Conservation (phyloP, 1,140 invertebrate species). For the Ganaspis sp. region DNA sequence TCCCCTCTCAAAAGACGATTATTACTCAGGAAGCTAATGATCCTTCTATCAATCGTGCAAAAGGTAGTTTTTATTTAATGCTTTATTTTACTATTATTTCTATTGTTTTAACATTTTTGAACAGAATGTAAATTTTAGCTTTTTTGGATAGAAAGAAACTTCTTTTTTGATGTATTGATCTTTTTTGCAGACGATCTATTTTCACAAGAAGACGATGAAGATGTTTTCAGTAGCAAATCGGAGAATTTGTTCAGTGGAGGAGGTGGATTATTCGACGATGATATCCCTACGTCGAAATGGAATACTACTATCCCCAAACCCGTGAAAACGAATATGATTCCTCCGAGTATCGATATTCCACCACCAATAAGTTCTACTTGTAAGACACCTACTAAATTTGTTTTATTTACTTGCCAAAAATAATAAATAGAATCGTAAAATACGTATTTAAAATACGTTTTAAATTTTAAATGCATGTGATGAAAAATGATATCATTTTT, state of each 20-base stretch:
- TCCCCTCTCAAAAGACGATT: constrained; percentile 60
- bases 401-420: background rate
- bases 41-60: constrained; percentile 62
- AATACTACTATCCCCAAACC: constrained; percentile 56
- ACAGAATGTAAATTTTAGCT: no score
- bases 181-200: constrained; percentile 65
- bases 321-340: constrained; percentile 68
- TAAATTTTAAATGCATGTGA: no score
- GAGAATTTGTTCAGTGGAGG: constrained; percentile 60
- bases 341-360: constrained; percentile 69
- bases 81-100: background rate
- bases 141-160: background rate
- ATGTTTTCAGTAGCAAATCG: constrained; percentile 55
- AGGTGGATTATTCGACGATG: constrained; percentile 62
- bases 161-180: no score
- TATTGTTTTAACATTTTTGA: background rate
- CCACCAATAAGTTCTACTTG: constrained; percentile 69
- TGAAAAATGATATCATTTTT: no score
- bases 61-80: constrained; percentile 54
- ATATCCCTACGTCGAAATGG: constrained; percentile 57
- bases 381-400: constrained; percentile 48
- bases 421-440: background rate
- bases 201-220: constrained; percentile 54
- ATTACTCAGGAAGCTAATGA: constrained; percentile 57
- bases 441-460: no score